These are phyloP conservation scores for Cynocephalus volans DNA, from an alignment of 2,113 vertebrate genomes.

Conservation along the genomic window DNA sequence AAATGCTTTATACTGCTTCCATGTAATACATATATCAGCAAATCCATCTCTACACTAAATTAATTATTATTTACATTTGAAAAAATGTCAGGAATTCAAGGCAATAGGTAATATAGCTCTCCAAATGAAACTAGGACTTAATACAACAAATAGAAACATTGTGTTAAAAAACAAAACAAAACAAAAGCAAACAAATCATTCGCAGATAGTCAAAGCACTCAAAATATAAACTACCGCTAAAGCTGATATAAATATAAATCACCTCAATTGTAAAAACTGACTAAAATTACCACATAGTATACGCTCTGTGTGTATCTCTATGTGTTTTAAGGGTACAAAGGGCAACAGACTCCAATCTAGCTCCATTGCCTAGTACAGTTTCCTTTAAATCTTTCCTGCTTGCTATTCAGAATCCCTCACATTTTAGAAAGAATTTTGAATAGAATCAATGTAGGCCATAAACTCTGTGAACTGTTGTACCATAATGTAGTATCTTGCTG, in stretches of 20 bases:
- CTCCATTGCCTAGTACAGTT: neutral
- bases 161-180: constrained; percentile 55
- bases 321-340: constrained; percentile 30
- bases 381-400: constrained; percentile 44
- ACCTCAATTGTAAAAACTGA: neutral
- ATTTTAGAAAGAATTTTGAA: constrained; percentile 38
- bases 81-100: constrained; percentile 18
- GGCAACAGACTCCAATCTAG: neutral
- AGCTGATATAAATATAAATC: neutral
- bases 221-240: neutral
- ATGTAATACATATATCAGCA: constrained; percentile 36
- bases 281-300: neutral
- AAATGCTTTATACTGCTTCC: constrained; percentile 45
- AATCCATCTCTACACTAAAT: neutral
- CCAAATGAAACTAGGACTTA: constrained; percentile 48
- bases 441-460: neutral
- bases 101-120: constrained; percentile 21
- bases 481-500: neutral
- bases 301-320: neutral
- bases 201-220: constrained; percentile 39
- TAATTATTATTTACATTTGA: constrained; percentile 45
- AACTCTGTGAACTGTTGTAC: constrained; percentile 33
- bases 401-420: constrained; percentile 34
- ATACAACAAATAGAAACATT: constrained; percentile 10
- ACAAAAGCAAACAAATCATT: constrained; percentile 8